phyloP scores from a whole-genome alignment of 2,888 invertebrate species.

The Scaptomyza polygonia region DNA sequence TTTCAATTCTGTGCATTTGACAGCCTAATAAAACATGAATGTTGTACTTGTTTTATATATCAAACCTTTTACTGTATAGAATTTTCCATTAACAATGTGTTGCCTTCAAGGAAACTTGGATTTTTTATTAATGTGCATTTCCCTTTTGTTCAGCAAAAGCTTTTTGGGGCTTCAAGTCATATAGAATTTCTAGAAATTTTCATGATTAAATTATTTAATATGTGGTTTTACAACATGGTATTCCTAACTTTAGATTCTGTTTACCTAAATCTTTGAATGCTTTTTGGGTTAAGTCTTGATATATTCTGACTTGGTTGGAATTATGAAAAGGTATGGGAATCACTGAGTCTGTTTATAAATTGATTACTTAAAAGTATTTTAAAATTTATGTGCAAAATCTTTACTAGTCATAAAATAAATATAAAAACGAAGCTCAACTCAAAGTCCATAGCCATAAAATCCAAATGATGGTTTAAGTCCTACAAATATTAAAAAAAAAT shows the following conservation, averaged over 20 bases:
- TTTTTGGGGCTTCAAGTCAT: not conserved
- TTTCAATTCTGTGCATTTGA: constrained; percentile 44
- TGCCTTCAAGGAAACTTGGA: not conserved
- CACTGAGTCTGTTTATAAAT: not conserved
- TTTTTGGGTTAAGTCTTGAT: no score
- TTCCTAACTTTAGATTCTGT: no score
- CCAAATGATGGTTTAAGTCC: constrained; percentile 34
- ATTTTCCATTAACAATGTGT: constrained; percentile 5
- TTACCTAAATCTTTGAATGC: no score
- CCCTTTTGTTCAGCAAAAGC: not conserved
- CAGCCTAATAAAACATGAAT: constrained; percentile 39
- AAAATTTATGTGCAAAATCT: not conserved
- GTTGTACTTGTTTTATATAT: constrained; percentile 1
- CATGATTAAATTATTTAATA: no score
- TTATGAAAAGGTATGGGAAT: no score
- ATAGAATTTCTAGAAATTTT: not conserved
- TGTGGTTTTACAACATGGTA: no score
- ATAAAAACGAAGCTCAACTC: constrained; percentile 7
- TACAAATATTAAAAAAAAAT: constrained; percentile 18
- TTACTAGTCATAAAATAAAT: constrained; percentile 3
- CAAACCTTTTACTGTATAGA: constrained; percentile 12
- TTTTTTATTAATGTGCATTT: not conserved
- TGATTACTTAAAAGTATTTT: not conserved
- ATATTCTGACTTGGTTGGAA: no score
- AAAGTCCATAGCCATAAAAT: constrained; percentile 38